A percentile compares a stretch with the other conserved stretches of the same genome.
These are phyloP conservation scores for Danaus melanippus DNA, from an alignment of 1,140 invertebrate species.

Conservation along the genomic window DNA sequence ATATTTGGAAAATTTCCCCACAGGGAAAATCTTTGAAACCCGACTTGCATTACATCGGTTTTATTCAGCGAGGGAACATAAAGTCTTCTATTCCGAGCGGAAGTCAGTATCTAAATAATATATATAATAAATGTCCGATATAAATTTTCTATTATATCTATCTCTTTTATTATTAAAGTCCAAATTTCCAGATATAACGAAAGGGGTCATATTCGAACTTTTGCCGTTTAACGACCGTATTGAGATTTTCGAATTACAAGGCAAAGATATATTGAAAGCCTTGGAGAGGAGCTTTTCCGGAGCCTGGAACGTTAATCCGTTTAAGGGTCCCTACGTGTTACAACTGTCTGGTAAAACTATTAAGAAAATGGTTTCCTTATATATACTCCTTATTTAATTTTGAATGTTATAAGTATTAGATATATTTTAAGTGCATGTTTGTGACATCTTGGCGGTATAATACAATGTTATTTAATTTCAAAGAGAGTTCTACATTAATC, in stretches of 20 bases:
- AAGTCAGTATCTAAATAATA: constrained; percentile 33
- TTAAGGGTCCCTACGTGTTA: constrained; percentile 53
- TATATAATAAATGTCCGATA: background rate
- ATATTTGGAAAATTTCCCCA: too few species aligned
- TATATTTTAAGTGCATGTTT: too few species aligned
- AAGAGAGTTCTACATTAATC: too few species aligned
- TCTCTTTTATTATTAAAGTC: background rate
- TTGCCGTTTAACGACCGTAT: constrained; percentile 53
- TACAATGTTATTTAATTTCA: too few species aligned
- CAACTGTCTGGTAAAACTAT: constrained; percentile 45
- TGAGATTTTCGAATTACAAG: constrained; percentile 43
- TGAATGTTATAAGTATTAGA: too few species aligned
- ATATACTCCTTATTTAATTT: constrained; percentile 1
- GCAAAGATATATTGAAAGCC: constrained; percentile 39
- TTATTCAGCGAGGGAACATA: constrained; percentile 57
- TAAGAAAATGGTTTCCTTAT: background rate
- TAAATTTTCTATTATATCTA: too few species aligned
- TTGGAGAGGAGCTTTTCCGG: constrained; percentile 45
- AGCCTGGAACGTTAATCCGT: constrained; percentile 41
- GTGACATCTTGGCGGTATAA: too few species aligned
- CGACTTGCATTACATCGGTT: constrained; percentile 29
- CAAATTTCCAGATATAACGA: constrained; percentile 43
- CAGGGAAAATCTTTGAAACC: constrained; percentile 23
- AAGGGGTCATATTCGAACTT: constrained; percentile 49
- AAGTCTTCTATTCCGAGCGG: constrained; percentile 45